Evolutionary conservation across 2,113 vertebrate species (phyloP), one percentile per base, ranked within the genome.

Genomic region (Orthonyx spaldingii): DNA sequence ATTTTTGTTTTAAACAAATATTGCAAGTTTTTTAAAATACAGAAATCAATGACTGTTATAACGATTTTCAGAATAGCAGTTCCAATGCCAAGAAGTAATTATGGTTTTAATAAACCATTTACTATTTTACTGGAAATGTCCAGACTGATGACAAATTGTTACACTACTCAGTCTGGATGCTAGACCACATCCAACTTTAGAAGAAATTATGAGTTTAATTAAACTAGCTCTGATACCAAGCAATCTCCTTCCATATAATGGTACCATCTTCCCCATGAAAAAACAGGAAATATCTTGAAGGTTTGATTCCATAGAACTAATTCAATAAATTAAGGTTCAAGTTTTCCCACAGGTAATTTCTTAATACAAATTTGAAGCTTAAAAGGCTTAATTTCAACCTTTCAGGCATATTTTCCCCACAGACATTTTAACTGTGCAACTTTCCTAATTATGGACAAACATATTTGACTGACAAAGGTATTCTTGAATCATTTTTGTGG

Each of bases 121-220:
- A 13, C 35, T 74, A 3, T 90, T 96, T 94, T 92, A 84, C 92
- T 96, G 90, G 64, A 95, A 96, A 68, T 84, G 46, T 56, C 90
- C 56, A 86, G 64, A 30, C 42, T 92, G 61, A 79, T 85, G 94
- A 89, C 90, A 92, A 95, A 86, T 93, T 78, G 39, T 81, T 86
- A 44, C 10, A 16, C 63, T 30, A 13, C 37, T 80, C 20, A 13
- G 71, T 70, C 71, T 81, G 76, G 47, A 85, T 81, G 55, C 32
- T 84, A 88, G 30, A 84, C 71, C 64, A 88, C 75, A 95, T 97
- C 76, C 77, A 97, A 92, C 64, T 32, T 75, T 77, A 86, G 65
- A 84, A 70, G 46, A 94, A 96, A 80, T 47, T 66, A 89, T 3
- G 7, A 77, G 33, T 76, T 92, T 88, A 82, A 88, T 96, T 92